Conservation (phyloP, 2,797 vertebrate genomes). For the Valencia hispanica region DNA sequence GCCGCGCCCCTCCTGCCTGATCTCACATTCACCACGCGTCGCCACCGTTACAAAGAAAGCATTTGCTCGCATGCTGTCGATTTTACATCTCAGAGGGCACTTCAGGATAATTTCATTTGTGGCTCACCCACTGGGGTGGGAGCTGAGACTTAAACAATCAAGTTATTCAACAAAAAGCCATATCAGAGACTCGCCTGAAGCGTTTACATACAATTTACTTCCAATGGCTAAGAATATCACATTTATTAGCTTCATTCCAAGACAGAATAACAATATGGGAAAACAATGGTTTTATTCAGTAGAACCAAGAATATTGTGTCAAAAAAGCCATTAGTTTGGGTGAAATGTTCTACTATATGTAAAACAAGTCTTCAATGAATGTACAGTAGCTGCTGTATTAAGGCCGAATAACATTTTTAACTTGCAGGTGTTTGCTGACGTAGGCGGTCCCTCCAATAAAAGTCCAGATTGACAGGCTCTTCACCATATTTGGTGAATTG, state of each 20-base stretch:
- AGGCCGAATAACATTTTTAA: constrained; percentile 50
- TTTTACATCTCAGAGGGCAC: constrained; percentile 63
- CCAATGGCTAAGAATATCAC: constrained; percentile 41
- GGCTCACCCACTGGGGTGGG: constrained; percentile 46
- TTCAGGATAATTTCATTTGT: constrained; percentile 67
- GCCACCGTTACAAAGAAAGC: constrained; percentile 63
- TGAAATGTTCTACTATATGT: not conserved
- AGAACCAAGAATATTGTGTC: constrained; percentile 43
- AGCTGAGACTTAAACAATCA: constrained; percentile 69
- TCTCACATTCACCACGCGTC: constrained; percentile 71
- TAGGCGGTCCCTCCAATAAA: constrained; percentile 51
- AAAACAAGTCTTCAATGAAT: constrained; percentile 45
- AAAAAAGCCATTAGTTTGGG: constrained; percentile 27
- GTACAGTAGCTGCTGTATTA: constrained; percentile 14
- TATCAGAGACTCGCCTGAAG: constrained; percentile 61
- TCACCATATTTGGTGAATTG: constrained; percentile 73
- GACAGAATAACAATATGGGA: constrained; percentile 7
- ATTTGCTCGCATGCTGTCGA: constrained; percentile 69
- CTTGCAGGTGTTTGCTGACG: constrained; percentile 37
- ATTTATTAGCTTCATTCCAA: constrained; percentile 33
- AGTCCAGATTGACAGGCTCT: constrained; percentile 74
- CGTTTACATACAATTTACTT: constrained; percentile 52
- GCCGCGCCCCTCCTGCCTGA: constrained; percentile 70
- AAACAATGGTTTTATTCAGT: constrained; percentile 21
- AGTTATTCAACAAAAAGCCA: constrained; percentile 68